Evolutionary conservation across 2,888 invertebrate genomes (phyloP), one percentile per base, ranked within the genome.

Genomic region (Cephus runcator): DNA sequence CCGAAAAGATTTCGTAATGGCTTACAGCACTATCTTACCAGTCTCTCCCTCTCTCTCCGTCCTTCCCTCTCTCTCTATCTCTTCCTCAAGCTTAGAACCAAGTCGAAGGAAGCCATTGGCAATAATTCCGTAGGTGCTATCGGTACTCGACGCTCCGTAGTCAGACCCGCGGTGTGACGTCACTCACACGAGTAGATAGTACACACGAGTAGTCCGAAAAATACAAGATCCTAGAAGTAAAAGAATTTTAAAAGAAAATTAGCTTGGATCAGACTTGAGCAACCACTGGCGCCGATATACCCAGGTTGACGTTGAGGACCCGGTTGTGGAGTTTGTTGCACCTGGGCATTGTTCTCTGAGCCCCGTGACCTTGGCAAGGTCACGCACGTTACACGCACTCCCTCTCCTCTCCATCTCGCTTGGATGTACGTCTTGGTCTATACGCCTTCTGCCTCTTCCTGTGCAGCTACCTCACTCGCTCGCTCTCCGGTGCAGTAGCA

Each of bases 311-410:
- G 40, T 40, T 40, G 40, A 40, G 15, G 40, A 40, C 40, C 40
- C 40, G 40, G 15, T 40, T 40, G 40, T 80, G 82, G 84, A 84
- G 85, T 86, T 87, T 86, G 82, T 87, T 85, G 85, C 86, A 86
- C 87, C 86, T 87, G 85, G 85, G 83, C 87, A 89, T 90, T 90
- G 88, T 90, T 89, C 87, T 85, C 84, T 77, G 80, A 81, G 78
- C 79, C 78, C 82, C 82, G 84, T 88, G 87, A 88, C 88, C 89
- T 90, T 89, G 89, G 76, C 87, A 90, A 90, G 89, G 89, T 90
- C 86, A 88, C 82, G 85, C 40, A 40, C 85, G 83, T 85, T 85
- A 83, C 84, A 86, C 84, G 84, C 84, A 69, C 69, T 15, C 40
- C 40, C 40, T 40, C 40, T 40, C 40, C 6, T 40, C 40, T 40